These are phyloP conservation scores for Drosophila ironensis DNA, from an alignment of 1,140 invertebrate species.

Conservation along the genomic window DNA sequence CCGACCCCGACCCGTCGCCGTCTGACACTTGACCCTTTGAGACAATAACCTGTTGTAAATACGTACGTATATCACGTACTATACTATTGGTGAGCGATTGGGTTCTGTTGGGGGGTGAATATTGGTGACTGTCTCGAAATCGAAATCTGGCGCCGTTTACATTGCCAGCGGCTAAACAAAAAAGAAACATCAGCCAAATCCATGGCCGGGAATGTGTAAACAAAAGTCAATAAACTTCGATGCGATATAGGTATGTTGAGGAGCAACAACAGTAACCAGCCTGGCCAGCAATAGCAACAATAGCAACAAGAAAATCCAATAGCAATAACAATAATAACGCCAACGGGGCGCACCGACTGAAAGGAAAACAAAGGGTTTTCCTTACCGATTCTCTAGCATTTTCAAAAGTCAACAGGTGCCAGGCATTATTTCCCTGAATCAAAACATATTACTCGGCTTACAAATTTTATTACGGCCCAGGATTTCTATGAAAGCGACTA, in stretches of 20 bases:
- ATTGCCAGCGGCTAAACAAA: conserved; percentile 68
- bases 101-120: conserved; percentile 19
- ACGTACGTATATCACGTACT: not conserved
- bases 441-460: too few relatives aligned
- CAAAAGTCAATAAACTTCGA: conserved; percentile 75
- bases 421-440: not conserved
- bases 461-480: too few relatives aligned
- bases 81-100: not conserved
- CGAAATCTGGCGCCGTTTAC: conserved; percentile 75
- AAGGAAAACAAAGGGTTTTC: conserved; percentile 31
- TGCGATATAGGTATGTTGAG: conserved; percentile 41
- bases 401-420: conserved; percentile 21
- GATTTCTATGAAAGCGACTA: too few relatives aligned
- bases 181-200: conserved; percentile 73
- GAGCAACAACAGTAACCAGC: conserved; percentile 27
- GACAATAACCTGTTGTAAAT: conserved; percentile 69
- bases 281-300: conserved; percentile 23
- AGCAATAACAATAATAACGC: conserved; percentile 10
- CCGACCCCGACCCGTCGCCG: conserved; percentile 8
- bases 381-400: not conserved
- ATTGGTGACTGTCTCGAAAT: conserved; percentile 67
- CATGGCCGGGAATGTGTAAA: conserved; percentile 44
- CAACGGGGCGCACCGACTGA: conserved; percentile 14
- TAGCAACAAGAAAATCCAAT: conserved; percentile 31
- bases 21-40: conserved; percentile 71